Base-by-base conservation (phyloP, 2,797 vertebrate species). In the Pachyuromys duprasi region DNA sequence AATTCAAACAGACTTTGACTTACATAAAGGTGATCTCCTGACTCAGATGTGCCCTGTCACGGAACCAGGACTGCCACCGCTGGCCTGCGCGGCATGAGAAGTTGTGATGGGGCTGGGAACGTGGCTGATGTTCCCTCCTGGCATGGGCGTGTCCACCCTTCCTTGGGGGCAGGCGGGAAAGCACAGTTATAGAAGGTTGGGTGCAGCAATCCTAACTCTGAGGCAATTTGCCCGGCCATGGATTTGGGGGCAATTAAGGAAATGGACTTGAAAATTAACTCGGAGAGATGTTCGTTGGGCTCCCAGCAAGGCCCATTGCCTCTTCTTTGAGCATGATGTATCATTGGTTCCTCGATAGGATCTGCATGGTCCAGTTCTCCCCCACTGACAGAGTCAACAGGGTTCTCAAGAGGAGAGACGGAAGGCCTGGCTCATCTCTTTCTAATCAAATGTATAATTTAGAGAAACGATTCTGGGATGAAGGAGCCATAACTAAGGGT, bases 221-320 rank as follows among this genome's bases (percentile, higher is more conserved):
- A 97, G 96, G 80, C 93, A 83, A 93, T 97, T 97, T 96, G 83
- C 83, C 93, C 90, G 80, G 80, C 87, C 63, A 57, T 86, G 78
- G 91, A 72, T 96, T 96, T 97, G 93, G 89, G 95, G 94, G 76
- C 92, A 96, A 97, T 97, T 97, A 98, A 97, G 96, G 95, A 98
- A 97, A 97, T 96, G 95, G 75, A 96, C 92, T 97, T 96, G 97
- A 97, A 98, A 97, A 97, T 97, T 96, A 98, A 97, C 86, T 97
- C 72, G 15, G 42, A 75, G 91, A 15, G 83, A 93, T 88, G 89
- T 95, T 91, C 24, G 0, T 11, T 83, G 91, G 95, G 80, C 84
- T 91, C 84, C 69, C 89, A 92, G 86, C 6, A 0, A 62, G 86
- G 92, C 69, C 90, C 95, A 76, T 57, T 96, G 97, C 92, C 83